Conservation (phyloP, 2,797 vertebrate species). For the Thaleichthys pacificus region DNA sequence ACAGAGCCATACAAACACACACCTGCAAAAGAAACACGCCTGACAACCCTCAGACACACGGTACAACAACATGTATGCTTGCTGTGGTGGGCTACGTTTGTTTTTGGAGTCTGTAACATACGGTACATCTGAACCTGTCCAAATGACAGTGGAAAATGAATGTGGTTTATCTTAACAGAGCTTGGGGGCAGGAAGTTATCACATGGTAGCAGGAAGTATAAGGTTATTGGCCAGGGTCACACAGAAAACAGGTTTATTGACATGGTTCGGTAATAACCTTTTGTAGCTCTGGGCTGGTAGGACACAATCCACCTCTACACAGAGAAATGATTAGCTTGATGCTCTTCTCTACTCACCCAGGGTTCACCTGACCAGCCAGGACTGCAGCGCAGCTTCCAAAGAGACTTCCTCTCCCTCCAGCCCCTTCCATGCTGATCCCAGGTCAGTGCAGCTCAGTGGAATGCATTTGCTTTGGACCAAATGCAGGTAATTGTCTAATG, state of each 20-base stretch:
- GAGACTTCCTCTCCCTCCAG: constrained; percentile 18
- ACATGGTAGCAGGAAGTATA: constrained; percentile 55
- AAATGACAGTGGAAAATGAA: constrained; percentile 45
- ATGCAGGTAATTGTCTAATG: constrained; percentile 40
- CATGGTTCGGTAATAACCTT: constrained; percentile 61
- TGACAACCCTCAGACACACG: not conserved
- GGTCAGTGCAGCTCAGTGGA: too few relatives aligned
- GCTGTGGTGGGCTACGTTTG: not conserved
- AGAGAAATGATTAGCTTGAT: constrained; percentile 65
- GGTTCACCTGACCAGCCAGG: constrained; percentile 63
- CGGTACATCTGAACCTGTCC: not conserved
- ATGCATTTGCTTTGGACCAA: not conserved
- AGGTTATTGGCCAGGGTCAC: constrained; percentile 40
- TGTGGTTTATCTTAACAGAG: constrained; percentile 41
- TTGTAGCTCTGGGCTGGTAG: constrained; percentile 48
- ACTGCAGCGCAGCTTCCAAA: constrained; percentile 28
- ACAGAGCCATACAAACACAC: constrained; percentile 9
- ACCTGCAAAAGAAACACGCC: not conserved
- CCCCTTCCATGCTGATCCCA: constrained; percentile 3
- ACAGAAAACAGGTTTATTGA: constrained; percentile 58
- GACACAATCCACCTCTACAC: constrained; percentile 37
- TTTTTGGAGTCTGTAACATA: too few relatives aligned
- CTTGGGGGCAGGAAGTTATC: constrained; percentile 59
- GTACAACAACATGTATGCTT: not conserved
- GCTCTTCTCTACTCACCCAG: constrained; percentile 57